Conservation (phyloP, 1,140 invertebrate species). For the Rhopalosiphum maidis region DNA sequence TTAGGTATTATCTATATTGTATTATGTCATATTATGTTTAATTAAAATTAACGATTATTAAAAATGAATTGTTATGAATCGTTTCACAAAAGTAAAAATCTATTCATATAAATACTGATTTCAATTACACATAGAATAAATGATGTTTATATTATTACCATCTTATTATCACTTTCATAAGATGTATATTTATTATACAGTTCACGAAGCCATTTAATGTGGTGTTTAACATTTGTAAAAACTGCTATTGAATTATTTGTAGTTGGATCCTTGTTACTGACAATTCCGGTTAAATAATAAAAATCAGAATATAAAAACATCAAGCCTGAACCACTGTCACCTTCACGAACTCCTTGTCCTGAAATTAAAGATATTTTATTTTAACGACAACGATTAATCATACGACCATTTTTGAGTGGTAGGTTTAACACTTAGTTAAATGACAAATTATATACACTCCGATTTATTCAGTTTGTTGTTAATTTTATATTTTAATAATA, state of each 20-base stretch:
- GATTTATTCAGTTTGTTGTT: too few relatives aligned
- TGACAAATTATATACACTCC: not conserved
- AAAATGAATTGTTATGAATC: too few relatives aligned
- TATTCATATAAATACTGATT: too few relatives aligned
- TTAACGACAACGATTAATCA: too few relatives aligned
- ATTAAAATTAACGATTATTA: too few relatives aligned
- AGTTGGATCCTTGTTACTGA: not conserved
- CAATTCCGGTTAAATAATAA: slow-evolving; percentile 6
- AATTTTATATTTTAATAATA: too few relatives aligned
- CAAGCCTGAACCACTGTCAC: not conserved
- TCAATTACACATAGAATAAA: too few relatives aligned
- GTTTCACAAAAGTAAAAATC: too few relatives aligned
- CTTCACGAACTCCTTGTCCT: not conserved
- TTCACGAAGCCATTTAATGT: not conserved
- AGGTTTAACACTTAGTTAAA: not conserved
- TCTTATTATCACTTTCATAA: too few relatives aligned
- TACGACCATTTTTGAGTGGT: not conserved
- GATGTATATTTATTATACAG: not conserved
- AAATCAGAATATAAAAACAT: not conserved
- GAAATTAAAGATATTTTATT: not conserved
- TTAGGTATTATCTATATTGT: too few relatives aligned
- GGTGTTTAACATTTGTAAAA: not conserved
- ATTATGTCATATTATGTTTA: too few relatives aligned
- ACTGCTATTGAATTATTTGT: not conserved
- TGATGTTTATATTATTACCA: too few relatives aligned